phyloP scores from a whole-genome alignment of 2,797 vertebrate genomes.

The Eulemur albifrons region DNA sequence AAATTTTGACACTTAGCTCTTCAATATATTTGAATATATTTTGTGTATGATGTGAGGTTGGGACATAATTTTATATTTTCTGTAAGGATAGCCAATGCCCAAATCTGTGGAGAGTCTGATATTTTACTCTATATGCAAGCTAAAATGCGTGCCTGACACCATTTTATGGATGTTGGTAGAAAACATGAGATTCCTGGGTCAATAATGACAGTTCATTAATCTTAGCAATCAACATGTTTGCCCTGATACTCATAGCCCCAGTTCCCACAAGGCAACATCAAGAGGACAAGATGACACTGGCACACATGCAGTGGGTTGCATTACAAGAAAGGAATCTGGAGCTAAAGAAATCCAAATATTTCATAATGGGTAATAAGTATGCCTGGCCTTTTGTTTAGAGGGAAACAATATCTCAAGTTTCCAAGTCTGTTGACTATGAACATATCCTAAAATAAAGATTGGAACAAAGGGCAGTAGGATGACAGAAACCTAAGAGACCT shows the following conservation, averaged over 20 bases:
- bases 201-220: background rate
- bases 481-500: background rate
- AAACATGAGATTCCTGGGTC: background rate
- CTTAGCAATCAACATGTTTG: background rate
- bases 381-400: background rate
- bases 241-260: background rate
- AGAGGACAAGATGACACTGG: background rate
- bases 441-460: background rate
- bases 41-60: background rate
- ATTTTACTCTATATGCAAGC: background rate
- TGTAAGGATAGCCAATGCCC: background rate
- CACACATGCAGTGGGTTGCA: no score
- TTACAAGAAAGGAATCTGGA: background rate
- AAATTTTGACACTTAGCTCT: background rate
- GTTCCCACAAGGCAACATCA: background rate
- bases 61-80: background rate
- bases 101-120: background rate
- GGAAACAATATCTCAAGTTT: no score
- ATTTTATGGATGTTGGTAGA: background rate
- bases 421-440: background rate
- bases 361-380: background rate
- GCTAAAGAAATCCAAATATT: background rate
- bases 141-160: background rate
- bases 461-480: background rate
- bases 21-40: background rate